phyloP scores from a whole-genome alignment of 1,140 invertebrate species.

The Drosophila rhopaloa region DNA sequence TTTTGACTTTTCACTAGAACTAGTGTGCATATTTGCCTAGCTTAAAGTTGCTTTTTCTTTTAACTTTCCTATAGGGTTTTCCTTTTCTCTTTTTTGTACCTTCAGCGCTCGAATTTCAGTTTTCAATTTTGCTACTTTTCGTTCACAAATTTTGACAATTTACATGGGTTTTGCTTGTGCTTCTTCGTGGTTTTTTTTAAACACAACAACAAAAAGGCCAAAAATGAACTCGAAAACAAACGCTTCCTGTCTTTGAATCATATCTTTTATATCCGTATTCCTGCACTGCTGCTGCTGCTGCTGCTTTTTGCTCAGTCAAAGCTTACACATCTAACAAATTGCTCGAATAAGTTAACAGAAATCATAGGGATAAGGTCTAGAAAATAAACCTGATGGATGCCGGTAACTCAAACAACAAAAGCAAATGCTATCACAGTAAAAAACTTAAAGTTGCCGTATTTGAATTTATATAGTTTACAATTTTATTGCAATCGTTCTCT shows the following conservation, averaged over 20 bases:
- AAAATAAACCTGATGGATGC: slow-evolving; percentile 37
- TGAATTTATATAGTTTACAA: slow-evolving; percentile 56
- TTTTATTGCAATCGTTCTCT: slow-evolving; percentile 54
- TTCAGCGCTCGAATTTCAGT: slow-evolving; percentile 83
- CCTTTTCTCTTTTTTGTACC: slow-evolving; percentile 69
- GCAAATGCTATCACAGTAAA: slow-evolving; percentile 83
- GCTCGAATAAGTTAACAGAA: slow-evolving; percentile 43
- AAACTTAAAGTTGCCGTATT: slow-evolving; percentile 69
- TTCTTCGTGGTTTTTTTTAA: neutral
- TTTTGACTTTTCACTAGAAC: slow-evolving; percentile 53
- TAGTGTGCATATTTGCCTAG: slow-evolving; percentile 56
- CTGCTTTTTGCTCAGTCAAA: slow-evolving; percentile 62
- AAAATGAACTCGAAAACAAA: slow-evolving; percentile 57
- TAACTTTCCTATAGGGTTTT: slow-evolving; percentile 33
- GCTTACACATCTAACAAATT: slow-evolving; percentile 79
- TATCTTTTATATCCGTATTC: slow-evolving; percentile 10
- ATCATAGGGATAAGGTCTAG: slow-evolving; percentile 27
- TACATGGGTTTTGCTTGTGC: slow-evolving; percentile 43
- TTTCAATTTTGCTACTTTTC: slow-evolving; percentile 52
- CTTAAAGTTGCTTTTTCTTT: slow-evolving; percentile 45
- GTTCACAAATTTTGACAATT: slow-evolving; percentile 59
- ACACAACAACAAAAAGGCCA: slow-evolving; percentile 30
- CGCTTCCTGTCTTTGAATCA: slow-evolving; percentile 29
- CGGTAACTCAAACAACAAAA: slow-evolving; percentile 59
- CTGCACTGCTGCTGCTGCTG: slow-evolving; percentile 19